Evolutionary conservation across 2,888 invertebrate species (phyloP).

Genomic region (Agonopterix heracliana): DNA sequence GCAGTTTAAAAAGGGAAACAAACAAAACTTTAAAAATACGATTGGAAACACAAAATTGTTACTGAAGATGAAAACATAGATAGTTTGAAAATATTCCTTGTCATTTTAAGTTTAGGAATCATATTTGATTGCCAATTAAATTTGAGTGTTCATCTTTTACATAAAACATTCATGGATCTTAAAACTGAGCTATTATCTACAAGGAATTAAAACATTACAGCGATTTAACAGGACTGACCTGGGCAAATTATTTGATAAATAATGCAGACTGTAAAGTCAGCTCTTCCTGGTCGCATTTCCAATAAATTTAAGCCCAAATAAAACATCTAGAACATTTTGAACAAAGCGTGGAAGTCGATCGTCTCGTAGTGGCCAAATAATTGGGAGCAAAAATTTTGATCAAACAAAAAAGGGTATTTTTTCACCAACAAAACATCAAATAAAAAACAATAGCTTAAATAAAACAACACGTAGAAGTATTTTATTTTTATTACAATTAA

Average conservation of each 20-base stretch:
- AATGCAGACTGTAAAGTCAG: slow-evolving; percentile 24
- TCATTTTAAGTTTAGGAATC: too few species aligned
- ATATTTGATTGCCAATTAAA: not conserved
- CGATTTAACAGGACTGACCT: slow-evolving; percentile 33
- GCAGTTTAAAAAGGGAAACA: slow-evolving; percentile 5
- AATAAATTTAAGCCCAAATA: slow-evolving; percentile 45
- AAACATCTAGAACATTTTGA: slow-evolving; percentile 48
- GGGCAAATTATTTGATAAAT: slow-evolving; percentile 18
- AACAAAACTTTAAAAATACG: not conserved
- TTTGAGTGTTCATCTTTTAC: slow-evolving; percentile 8
- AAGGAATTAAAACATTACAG: slow-evolving; percentile 17
- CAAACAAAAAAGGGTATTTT: slow-evolving; percentile 22
- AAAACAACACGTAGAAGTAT: slow-evolving; percentile 56
- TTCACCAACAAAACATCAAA: too few species aligned
- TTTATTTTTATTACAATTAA: slow-evolving; percentile 56
- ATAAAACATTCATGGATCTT: slow-evolving; percentile 4
- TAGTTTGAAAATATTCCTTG: too few species aligned
- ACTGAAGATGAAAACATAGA: slow-evolving; percentile 7
- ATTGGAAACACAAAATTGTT: not conserved
- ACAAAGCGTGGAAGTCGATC: slow-evolving; percentile 58
- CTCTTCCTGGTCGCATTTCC: slow-evolving; percentile 18
- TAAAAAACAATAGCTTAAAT: slow-evolving; percentile 35
- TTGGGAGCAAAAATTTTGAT: slow-evolving; percentile 15
- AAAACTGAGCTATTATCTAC: slow-evolving; percentile 12
- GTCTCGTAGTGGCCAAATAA: slow-evolving; percentile 61